Percentiles rank a stretch among this genome's conserved stretches.
These are phyloP conservation scores for Oreocharis arfaki DNA, from an alignment of 2,113 vertebrate species.

Conservation along the genomic window DNA sequence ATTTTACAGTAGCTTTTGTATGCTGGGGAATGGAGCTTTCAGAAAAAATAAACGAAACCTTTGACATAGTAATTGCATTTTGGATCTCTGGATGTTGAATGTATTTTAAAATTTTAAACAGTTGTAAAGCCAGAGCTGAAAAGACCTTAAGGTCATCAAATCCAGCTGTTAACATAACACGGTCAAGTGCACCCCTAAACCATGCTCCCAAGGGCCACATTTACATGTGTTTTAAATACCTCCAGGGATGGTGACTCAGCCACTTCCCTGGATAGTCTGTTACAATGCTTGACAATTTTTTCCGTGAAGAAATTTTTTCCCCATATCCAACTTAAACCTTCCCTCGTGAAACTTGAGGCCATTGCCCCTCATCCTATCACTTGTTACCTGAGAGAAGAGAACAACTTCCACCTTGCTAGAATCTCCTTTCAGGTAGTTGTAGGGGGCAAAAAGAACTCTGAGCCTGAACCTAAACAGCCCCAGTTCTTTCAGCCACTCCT, in stretches of 20 bases:
- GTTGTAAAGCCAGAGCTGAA: not conserved
- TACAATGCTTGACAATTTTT: not conserved
- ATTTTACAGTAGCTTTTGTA: not conserved
- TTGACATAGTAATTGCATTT: not conserved
- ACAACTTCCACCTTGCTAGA: not conserved
- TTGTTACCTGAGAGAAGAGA: not conserved
- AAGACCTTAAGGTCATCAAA: not conserved
- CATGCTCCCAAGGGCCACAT: not conserved
- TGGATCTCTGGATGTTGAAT: not conserved
- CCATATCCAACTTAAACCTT: not conserved
- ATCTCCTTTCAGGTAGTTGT: not conserved
- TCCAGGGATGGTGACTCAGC: not conserved
- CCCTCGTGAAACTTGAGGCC: not conserved
- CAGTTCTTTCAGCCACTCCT: not conserved
- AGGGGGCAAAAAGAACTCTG: not conserved
- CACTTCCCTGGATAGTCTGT: not conserved
- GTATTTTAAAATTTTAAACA: not conserved
- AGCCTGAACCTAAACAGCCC: not conserved
- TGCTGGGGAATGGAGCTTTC: not conserved
- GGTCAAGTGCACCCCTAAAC: not conserved
- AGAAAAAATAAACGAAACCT: not conserved
- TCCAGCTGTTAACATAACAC: not conserved
- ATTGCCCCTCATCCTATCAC: not conserved
- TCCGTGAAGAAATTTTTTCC: not conserved
- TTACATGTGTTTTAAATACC: not conserved